phyloP scores from a whole-genome alignment of 1,140 invertebrate species.

The Glossosoma conforme region DNA sequence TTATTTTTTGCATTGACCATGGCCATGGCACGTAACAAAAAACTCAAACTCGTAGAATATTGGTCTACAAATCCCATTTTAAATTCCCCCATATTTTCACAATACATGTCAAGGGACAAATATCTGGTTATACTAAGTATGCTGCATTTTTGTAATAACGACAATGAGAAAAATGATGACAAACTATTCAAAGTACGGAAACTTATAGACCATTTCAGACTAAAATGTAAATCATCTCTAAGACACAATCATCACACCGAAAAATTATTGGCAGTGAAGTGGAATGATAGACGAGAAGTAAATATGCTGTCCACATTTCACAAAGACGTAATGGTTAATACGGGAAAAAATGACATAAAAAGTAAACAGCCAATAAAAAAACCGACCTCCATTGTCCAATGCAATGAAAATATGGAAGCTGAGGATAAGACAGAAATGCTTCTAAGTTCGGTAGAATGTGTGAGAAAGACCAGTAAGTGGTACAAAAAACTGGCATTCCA shows the following conservation, averaged over 20 bases:
- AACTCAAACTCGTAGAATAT: too few relatives aligned
- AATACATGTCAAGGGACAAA: neutral
- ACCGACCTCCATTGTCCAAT: constrained; percentile 31
- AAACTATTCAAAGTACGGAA: neutral
- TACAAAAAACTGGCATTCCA: constrained; percentile 34
- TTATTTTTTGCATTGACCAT: too few relatives aligned
- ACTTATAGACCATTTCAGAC: neutral
- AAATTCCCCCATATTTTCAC: neutral
- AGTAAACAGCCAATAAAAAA: constrained; percentile 31
- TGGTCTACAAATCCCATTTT: neutral
- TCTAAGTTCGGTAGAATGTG: constrained; percentile 28
- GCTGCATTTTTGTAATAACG: constrained; percentile 3
- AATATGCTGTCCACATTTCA: constrained; percentile 34
- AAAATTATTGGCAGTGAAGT: constrained; percentile 34
- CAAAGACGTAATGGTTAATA: too few relatives aligned
- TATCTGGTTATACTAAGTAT: neutral
- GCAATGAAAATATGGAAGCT: constrained; percentile 36
- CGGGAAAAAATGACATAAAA: constrained; percentile 21
- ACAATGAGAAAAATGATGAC: neutral
- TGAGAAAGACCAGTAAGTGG: constrained; percentile 32
- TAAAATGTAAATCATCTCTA: neutral
- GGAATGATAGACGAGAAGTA: constrained; percentile 33
- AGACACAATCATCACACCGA: constrained; percentile 1
- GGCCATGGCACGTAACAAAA: too few relatives aligned
- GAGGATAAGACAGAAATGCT: constrained; percentile 36